These are phyloP conservation scores for Notoglanidium macrostoma DNA, from an alignment of 2,797 vertebrate species.

Conservation along the genomic window DNA sequence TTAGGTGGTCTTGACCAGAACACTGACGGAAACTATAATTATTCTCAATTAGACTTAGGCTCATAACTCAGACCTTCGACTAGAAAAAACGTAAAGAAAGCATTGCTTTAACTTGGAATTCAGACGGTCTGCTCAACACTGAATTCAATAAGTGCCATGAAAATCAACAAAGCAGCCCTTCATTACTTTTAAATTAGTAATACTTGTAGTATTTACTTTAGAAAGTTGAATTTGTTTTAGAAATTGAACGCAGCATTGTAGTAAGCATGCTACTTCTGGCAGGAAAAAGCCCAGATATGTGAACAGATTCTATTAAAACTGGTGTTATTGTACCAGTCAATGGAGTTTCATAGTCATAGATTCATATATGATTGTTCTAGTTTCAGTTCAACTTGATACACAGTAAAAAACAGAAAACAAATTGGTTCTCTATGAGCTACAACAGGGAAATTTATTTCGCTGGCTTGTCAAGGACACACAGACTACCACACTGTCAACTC, in stretches of 20 bases:
- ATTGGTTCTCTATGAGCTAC: background rate
- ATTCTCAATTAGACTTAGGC: background rate
- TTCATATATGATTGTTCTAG: constrained; percentile 1
- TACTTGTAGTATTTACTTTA: background rate
- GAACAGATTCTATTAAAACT: background rate
- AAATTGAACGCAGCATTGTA: background rate
- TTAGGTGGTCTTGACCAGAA: too few species aligned
- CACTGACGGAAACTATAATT: too few species aligned
- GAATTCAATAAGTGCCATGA: background rate
- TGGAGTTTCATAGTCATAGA: background rate
- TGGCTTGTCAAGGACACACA: constrained; percentile 48
- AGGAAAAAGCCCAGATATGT: background rate
- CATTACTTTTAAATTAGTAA: background rate
- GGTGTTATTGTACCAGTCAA: background rate
- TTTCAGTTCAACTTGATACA: constrained; percentile 5
- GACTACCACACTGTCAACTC: constrained; percentile 48
- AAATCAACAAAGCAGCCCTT: background rate
- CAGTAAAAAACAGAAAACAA: background rate
- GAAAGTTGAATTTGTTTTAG: background rate
- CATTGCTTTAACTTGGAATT: background rate
- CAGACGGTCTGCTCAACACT: background rate
- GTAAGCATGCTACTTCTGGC: background rate
- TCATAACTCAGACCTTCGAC: background rate
- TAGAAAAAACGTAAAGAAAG: background rate
- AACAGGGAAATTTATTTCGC: constrained; percentile 32